phyloP scores from a whole-genome alignment of 1,140 invertebrate genomes.

The Drosophila busckii region DNA sequence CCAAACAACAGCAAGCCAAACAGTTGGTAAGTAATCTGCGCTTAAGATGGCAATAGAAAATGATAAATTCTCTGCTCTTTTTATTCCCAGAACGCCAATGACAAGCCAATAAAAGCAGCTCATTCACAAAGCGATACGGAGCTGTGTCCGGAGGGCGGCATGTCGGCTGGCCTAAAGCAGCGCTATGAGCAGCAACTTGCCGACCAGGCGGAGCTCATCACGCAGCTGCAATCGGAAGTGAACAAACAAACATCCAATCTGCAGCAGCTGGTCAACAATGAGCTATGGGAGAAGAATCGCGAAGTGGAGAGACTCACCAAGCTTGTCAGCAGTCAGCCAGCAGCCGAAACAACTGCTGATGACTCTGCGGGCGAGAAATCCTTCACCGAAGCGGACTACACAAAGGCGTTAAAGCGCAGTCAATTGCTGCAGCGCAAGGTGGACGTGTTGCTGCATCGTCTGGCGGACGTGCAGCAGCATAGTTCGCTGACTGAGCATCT shows the following conservation, averaged over 20 bases:
- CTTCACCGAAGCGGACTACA: constrained; percentile 60
- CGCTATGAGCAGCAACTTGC: constrained; percentile 50
- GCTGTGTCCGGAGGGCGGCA: constrained; percentile 25
- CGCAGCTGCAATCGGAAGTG: constrained; percentile 82
- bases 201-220: constrained; percentile 54
- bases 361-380: constrained; percentile 41
- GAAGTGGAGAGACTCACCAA: constrained; percentile 84
- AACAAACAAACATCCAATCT: constrained; percentile 83
- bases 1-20: constrained; percentile 26
- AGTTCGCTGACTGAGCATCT: constrained; percentile 59
- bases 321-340: constrained; percentile 31
- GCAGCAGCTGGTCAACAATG: constrained; percentile 84
- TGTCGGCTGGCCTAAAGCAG: constrained; percentile 47
- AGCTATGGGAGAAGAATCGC: constrained; percentile 85
- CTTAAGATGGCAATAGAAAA: no score
- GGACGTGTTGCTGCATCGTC: constrained; percentile 63
- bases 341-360: constrained; percentile 26
- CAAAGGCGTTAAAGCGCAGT: constrained; percentile 62
- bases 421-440: constrained; percentile 65
- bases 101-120: not conserved
- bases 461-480: constrained; percentile 59
- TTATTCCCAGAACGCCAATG: constrained; percentile 21
- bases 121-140: constrained; percentile 62
- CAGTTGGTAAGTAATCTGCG: constrained; percentile 14
- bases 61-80: not conserved